phyloP scores from a whole-genome alignment of 2,888 invertebrate species.

The Megaustenia siamemsis region DNA sequence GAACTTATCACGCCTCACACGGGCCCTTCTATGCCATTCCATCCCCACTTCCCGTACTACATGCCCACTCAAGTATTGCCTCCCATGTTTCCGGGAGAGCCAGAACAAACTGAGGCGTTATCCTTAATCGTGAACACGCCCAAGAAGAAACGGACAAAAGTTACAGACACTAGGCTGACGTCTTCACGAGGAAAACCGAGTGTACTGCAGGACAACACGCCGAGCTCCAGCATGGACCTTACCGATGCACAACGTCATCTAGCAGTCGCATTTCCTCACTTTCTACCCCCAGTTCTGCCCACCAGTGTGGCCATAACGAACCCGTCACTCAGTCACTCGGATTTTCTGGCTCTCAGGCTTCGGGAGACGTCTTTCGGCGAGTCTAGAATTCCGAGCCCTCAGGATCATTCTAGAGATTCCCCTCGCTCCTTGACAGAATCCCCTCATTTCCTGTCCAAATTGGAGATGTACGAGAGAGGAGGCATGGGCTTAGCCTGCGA shows the following conservation, averaged over 20 bases:
- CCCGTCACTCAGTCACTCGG: slow-evolving; percentile 88
- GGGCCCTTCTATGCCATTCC: slow-evolving; percentile 75
- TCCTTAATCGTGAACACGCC: slow-evolving; percentile 94
- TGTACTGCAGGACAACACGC: slow-evolving; percentile 72
- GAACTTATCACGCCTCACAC: slow-evolving; percentile 74
- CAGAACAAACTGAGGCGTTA: slow-evolving; percentile 87
- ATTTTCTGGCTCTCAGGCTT: slow-evolving; percentile 81
- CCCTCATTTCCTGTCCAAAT: slow-evolving; percentile 63
- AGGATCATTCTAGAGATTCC: slow-evolving; percentile 68
- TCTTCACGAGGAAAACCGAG: slow-evolving; percentile 76
- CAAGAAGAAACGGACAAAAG: slow-evolving; percentile 97
- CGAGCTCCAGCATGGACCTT: slow-evolving; percentile 60
- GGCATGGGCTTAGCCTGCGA: slow-evolving; percentile 57
- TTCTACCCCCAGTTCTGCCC: slow-evolving; percentile 92
- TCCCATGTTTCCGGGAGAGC: slow-evolving; percentile 71
- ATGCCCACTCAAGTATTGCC: slow-evolving; percentile 68
- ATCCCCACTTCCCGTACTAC: slow-evolving; percentile 85
- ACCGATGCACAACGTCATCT: slow-evolving; percentile 62
- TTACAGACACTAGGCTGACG: slow-evolving; percentile 84
- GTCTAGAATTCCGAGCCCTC: slow-evolving; percentile 64
- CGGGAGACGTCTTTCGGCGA: slow-evolving; percentile 60
- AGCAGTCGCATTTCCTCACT: slow-evolving; percentile 84
- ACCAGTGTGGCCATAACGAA: slow-evolving; percentile 98
- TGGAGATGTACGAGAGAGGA: slow-evolving; percentile 62
- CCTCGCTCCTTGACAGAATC: slow-evolving; percentile 68